A percentile compares a stretch with the other conserved stretches of the same genome.
These are phyloP conservation scores for Stenodema calcarata DNA, from an alignment of 2,888 invertebrate genomes.

Conservation along the genomic window DNA sequence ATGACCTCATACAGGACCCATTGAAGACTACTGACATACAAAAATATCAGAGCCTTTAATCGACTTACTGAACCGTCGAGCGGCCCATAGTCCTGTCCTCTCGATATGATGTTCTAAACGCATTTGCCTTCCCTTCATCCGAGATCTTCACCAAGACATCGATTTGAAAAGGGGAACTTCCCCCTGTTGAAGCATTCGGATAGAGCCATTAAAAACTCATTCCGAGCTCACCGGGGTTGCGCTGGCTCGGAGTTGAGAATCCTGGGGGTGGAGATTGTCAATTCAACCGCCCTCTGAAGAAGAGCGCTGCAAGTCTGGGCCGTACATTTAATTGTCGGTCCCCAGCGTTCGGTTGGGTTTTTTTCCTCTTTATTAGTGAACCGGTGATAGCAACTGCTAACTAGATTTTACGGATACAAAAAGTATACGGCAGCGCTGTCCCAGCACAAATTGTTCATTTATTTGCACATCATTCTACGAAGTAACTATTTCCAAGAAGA, in stretches of 20 bases:
- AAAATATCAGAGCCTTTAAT: not conserved
- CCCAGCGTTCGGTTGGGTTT: not conserved
- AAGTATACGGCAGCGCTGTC: not conserved
- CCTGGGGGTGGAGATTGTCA: not conserved
- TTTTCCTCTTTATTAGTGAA: not conserved
- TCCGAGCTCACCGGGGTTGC: not conserved
- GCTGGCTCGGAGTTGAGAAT: not conserved
- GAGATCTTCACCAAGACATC: not conserved
- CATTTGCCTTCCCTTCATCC: not conserved
- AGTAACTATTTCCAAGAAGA: not conserved
- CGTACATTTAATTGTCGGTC: not conserved
- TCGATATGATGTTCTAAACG: not conserved
- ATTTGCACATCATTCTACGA: not conserved
- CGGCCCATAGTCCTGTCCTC: not conserved
- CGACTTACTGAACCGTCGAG: not conserved
- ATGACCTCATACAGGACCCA: too few species aligned
- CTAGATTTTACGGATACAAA: not conserved
- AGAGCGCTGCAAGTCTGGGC: not conserved
- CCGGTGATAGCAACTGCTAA: not conserved
- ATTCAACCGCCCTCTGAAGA: not conserved
- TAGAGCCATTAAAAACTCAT: constrained; percentile 15
- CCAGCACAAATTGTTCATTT: not conserved
- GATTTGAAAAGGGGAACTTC: not conserved
- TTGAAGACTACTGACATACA: too few species aligned
- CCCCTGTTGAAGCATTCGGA: not conserved